These are phyloP conservation scores for Erebia epiphron DNA, from an alignment of 2,888 invertebrate genomes.

Conservation along the genomic window DNA sequence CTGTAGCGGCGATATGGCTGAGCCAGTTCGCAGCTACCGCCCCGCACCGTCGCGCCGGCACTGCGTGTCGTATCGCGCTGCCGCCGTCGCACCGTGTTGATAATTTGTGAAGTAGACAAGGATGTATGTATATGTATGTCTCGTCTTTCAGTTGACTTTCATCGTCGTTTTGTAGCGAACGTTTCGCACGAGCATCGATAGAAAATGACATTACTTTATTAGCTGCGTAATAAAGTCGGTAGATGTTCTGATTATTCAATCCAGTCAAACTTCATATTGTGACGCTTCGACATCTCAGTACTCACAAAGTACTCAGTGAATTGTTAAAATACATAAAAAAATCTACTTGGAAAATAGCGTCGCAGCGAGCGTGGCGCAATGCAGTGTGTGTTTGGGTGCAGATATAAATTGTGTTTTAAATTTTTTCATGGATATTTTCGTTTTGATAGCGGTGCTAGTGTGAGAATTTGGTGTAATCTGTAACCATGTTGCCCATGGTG, in stretches of 20 bases:
- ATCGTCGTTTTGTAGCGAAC: slow-evolving; percentile 82
- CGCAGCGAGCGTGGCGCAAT: slow-evolving; percentile 79
- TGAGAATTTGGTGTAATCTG: slow-evolving; percentile 59
- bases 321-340: slow-evolving; percentile 35
- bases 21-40: slow-evolving; percentile 51
- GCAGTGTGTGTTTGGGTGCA: slow-evolving; percentile 79
- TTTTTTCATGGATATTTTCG: slow-evolving; percentile 60
- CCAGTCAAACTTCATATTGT: slow-evolving; percentile 36
- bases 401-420: slow-evolving; percentile 70
- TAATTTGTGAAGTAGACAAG: slow-evolving; percentile 79
- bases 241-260: slow-evolving; percentile 58
- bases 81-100: slow-evolving; percentile 64
- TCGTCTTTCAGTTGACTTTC: slow-evolving; percentile 83
- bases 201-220: slow-evolving; percentile 71
- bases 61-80: slow-evolving; percentile 51
- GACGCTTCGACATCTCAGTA: slow-evolving; percentile 20
- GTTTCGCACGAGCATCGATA: slow-evolving; percentile 80
- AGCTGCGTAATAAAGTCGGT: slow-evolving; percentile 77
- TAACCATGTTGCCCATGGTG: slow-evolving; percentile 79
- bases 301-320: slow-evolving; percentile 12
- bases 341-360: slow-evolving; percentile 60
- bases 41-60: slow-evolving; percentile 56
- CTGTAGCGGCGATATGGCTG: slow-evolving; percentile 65
- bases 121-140: slow-evolving; percentile 81
- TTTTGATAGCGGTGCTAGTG: slow-evolving; percentile 61